These are phyloP conservation scores for Drosophila malerkotliana DNA, from an alignment of 1,140 invertebrate species.

Conservation along the genomic window DNA sequence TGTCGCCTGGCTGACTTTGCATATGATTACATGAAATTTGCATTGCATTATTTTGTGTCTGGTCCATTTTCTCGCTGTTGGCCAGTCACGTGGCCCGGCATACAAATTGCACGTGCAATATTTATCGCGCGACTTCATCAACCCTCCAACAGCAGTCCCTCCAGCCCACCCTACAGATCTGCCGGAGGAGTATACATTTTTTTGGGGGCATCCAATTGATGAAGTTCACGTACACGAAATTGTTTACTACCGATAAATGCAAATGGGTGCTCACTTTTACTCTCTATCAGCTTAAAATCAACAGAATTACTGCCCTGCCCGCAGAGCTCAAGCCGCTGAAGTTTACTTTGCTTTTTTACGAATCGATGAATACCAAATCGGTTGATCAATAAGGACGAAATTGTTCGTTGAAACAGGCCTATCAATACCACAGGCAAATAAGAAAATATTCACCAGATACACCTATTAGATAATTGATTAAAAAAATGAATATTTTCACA, in stretches of 20 bases:
- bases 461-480: not conserved
- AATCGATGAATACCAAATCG: constrained; percentile 48
- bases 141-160: not conserved
- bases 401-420: constrained; percentile 35
- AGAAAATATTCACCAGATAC: not conserved
- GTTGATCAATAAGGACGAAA: constrained; percentile 46
- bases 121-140: constrained; percentile 57
- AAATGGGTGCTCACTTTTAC: constrained; percentile 45
- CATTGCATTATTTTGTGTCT: constrained; percentile 74
- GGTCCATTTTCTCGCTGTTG: constrained; percentile 11
- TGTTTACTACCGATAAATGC: constrained; percentile 52
- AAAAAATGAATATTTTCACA: not conserved
- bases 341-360: constrained; percentile 42
- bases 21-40: constrained; percentile 79
- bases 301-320: constrained; percentile 34
- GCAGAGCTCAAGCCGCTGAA: constrained; percentile 18
- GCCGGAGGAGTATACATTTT: constrained; percentile 12
- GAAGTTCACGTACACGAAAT: constrained; percentile 45
- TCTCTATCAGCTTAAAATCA: constrained; percentile 31
- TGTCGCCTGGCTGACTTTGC: constrained; percentile 61
- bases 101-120: constrained; percentile 76
- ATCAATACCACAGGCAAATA: constrained; percentile 26
- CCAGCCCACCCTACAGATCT: not conserved
- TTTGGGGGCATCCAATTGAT: constrained; percentile 59
- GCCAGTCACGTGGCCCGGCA: constrained; percentile 60